A percentile compares a stretch with the other conserved stretches of the same genome.
Evolutionary conservation across 2,797 vertebrate genomes (phyloP).

Genomic region (Helarctos malayanus): DNA sequence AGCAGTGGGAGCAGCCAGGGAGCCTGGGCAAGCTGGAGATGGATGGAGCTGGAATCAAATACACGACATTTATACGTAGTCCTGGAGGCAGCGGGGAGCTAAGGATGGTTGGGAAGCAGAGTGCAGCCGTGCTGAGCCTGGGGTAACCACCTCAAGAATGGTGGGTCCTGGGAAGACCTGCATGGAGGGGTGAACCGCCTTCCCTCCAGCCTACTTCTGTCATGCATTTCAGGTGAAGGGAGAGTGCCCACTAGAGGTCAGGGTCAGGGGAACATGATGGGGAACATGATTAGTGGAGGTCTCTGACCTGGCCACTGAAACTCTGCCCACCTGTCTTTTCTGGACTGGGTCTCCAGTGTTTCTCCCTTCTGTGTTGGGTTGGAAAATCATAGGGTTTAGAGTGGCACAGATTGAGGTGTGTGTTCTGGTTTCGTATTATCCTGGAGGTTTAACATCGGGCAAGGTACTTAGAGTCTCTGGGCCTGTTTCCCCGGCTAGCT

Average conservation of each 20-base stretch:
- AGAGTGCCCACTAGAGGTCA: neutral
- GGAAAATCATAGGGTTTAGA: neutral
- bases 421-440: neutral
- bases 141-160: neutral
- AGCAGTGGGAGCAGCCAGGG: neutral
- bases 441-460: neutral
- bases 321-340: neutral
- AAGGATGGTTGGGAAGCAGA: neutral
- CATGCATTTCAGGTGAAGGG: neutral
- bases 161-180: neutral
- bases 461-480: neutral
- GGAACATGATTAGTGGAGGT: neutral
- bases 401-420: neutral
- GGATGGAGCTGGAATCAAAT: neutral
- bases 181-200: neutral
- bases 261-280: neutral
- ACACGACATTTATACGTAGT: neutral
- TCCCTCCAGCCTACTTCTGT: rapidly evolving
- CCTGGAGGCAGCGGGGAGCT: neutral
- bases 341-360: neutral
- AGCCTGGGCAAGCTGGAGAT: neutral
- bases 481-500: neutral
- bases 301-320: neutral
- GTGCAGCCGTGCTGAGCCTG: neutral
- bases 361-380: neutral